Evolutionary conservation across 2,797 vertebrate genomes (phyloP), one percentile per base, ranked within the genome.

Genomic region (Setipinna tenuifilis): DNA sequence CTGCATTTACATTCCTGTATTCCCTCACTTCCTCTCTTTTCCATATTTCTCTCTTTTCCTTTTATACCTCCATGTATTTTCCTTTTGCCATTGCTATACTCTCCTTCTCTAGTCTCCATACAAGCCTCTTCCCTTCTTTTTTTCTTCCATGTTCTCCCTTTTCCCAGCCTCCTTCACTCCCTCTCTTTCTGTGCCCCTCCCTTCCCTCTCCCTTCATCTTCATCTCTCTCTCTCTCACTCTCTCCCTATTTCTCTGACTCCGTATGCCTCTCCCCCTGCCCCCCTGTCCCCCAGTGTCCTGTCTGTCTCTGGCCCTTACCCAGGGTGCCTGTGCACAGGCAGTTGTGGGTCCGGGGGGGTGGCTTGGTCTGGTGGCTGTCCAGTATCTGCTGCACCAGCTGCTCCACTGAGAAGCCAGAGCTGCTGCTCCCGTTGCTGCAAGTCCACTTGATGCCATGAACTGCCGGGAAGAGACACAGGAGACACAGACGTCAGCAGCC

Each of bases 361-460:
- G 98, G 98, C 95, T 99, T 99, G 94, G 97, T 99, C 96, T 99
- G 98, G 96, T 99, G 98, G 94, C 98, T 99, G 90, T 99, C 98
- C 81, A 99, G 97, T 95, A 99, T 99, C 96, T 99, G 98, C 93
- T 99, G 98, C 88, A 99, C 98, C 85, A 99, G 96, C 96, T 99
- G 98, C 93, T 99, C 98, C 97, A 99, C 98, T 0, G 98, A 99
- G 96, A 99, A 99, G 94, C 98, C 98, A 80, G 98, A 98, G 95
- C 98, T 99, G 97, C 96, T 99, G 97, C 98, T 99, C 86, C 98
- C 98, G 87, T 99, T 99, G 97, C 98, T 99, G 97, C 98, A 99
- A 88, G 98, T 99, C 98, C 98, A 99, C 95, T 99, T 99, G 96
- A 99, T 99, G 95, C 98, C 98, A 93, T 99, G 98, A 97, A 99